Base-by-base conservation (phyloP, 2,797 vertebrate species). In the Gobionotothen gibberifrons region DNA sequence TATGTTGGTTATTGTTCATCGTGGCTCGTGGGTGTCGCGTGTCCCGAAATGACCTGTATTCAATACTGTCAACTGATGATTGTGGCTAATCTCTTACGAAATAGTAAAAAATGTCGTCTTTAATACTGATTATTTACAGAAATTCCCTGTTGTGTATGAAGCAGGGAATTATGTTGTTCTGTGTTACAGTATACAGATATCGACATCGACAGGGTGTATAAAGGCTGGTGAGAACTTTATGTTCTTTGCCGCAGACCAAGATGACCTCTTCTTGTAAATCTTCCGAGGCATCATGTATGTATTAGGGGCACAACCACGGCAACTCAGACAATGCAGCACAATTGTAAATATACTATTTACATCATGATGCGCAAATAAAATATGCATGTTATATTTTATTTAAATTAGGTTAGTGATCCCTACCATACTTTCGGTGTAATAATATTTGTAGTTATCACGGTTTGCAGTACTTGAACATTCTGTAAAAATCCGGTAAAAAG, bases 1-100 rank as follows among this genome's bases (percentile, higher is more conserved):
- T 6, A 43, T 13, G 10, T 14, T 10, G n/a, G 11, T 48, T 52
- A 42, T 60, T 69, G 11, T 61, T 51, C 4, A 48, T 40, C 10
- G 5, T 22, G 2, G 2, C 5, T 32, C 7, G 8, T 66, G 32
- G 22, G 4, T 64, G 22, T 26, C 22, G 22, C 22, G 22, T 26
- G 44, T 63, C 69, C 61, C 51, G 1, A 58, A 7, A n/a, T 72
- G 17, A 74, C 29, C 56, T 71, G 59, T 17, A 40, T 65, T 36
- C 6, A 58, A 55, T 49, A 39, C 21, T 29, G 17, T 29, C 5
- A 16, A 21, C 4, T 29, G 8, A 62, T 12, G 12, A 65, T 40
- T 51, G n/a, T 22, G 14, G 5, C 9, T 42, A 17, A 55, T 44
- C 10, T 61, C 17, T 5, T 5, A 13, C 26, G n/a, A 4, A 49